These are phyloP conservation scores for Willisornis vidua DNA, from an alignment of 2,113 vertebrate genomes.

Conservation along the genomic window DNA sequence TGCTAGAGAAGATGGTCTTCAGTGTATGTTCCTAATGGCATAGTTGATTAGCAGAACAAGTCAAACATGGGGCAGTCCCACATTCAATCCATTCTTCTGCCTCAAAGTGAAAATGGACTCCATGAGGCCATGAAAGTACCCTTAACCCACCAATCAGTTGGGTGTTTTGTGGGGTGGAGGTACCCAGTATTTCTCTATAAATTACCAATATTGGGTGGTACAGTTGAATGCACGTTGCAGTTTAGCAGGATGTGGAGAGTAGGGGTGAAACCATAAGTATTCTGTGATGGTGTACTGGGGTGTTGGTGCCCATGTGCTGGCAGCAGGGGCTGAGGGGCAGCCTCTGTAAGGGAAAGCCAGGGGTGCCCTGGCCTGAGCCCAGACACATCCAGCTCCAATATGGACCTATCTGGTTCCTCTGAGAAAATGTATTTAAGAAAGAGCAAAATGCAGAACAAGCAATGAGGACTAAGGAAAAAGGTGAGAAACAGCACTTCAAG, in stretches of 20 bases:
- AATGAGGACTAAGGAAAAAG: neutral
- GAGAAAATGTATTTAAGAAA: neutral
- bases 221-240: neutral
- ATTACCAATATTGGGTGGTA: too few relatives aligned
- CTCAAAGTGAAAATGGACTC: neutral
- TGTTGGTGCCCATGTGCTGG: accelerated
- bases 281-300: too few relatives aligned
- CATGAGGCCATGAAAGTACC: accelerated
- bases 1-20: neutral
- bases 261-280: neutral
- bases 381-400: accelerated
- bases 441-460: neutral
- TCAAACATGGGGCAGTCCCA: neutral
- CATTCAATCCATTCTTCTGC: neutral
- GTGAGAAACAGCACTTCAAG: neutral
- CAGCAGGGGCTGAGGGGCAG: accelerated
- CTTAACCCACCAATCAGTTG: neutral
- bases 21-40: neutral
- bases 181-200: neutral
- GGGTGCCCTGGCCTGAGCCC: neutral
- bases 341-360: neutral
- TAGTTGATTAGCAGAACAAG: neutral
- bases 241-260: neutral
- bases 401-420: accelerated
- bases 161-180: neutral